Evolutionary conservation across 2,113 vertebrate genomes (phyloP).

Genomic region (Gobiocypris rarus): DNA sequence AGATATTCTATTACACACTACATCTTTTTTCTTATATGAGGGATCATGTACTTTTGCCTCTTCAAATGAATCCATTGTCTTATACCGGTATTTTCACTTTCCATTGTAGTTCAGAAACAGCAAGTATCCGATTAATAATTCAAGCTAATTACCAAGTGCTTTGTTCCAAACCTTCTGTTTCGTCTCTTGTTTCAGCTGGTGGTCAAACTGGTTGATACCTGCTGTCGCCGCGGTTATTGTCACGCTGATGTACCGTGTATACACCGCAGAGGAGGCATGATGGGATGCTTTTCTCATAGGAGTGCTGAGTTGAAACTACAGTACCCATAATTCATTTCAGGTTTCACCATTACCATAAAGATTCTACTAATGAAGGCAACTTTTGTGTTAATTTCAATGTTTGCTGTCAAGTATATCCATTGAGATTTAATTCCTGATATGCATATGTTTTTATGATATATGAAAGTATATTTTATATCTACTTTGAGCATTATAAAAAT

Average conservation of each 20-base stretch:
- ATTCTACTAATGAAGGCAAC: slow-evolving; percentile 60
- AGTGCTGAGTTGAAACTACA: slow-evolving; percentile 2
- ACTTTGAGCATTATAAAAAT: slow-evolving; percentile 34
- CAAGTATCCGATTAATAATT: background rate
- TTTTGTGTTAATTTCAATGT: background rate
- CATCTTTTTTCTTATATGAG: background rate
- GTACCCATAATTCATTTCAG: slow-evolving; percentile 48
- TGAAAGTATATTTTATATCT: slow-evolving; percentile 26
- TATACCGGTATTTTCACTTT: background rate
- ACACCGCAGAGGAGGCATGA: slow-evolving; percentile 70
- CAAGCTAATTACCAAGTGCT: background rate
- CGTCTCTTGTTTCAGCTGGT: slow-evolving; percentile 73
- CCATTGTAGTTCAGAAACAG: background rate
- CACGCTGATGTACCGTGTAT: slow-evolving; percentile 86
- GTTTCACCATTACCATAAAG: slow-evolving; percentile 30
- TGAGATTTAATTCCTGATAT: slow-evolving; percentile 35
- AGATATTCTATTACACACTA: too few relatives aligned
- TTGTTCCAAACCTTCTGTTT: background rate
- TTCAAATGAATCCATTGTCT: background rate
- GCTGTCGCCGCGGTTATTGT: slow-evolving; percentile 76
- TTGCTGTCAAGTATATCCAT: background rate
- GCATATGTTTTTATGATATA: background rate
- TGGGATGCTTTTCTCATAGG: background rate
- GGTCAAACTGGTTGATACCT: slow-evolving; percentile 86
- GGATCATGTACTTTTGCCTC: background rate